phyloP scores from a whole-genome alignment of 2,113 vertebrate genomes.

The Rhombomys opimus region DNA sequence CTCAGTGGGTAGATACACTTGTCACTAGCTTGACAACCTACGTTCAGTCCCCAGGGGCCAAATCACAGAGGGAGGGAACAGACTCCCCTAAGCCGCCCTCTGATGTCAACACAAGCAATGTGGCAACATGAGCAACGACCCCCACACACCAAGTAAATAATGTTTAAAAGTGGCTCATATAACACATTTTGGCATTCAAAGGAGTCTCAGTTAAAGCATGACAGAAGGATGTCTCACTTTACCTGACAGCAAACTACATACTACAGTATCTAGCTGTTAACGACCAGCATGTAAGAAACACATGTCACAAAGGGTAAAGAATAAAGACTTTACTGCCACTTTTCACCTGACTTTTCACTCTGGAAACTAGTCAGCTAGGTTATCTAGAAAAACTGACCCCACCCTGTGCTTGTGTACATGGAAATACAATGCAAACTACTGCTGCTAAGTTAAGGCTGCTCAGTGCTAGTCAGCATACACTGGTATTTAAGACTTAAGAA shows the following conservation, averaged over 20 bases:
- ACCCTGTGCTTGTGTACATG: neutral
- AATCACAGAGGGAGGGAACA: neutral
- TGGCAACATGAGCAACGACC: neutral
- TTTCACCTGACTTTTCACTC: conserved; percentile 29
- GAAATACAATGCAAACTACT: neutral
- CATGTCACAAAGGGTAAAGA: neutral
- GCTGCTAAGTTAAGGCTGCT: neutral
- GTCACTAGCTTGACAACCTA: neutral
- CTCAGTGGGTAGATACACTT: neutral
- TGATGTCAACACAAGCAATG: neutral
- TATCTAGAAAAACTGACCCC: neutral
- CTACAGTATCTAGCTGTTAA: neutral
- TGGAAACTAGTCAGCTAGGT: conserved; percentile 21
- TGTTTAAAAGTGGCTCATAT: neutral
- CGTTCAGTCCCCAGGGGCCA: neutral
- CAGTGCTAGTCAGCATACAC: neutral
- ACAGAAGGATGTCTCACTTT: neutral
- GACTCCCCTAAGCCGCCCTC: neutral
- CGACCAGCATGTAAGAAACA: neutral
- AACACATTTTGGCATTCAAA: neutral
- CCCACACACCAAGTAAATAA: neutral
- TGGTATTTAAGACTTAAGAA: conserved; percentile 44
- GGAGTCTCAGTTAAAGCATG: conserved; percentile 21
- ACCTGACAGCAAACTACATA: neutral
- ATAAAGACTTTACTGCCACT: neutral